A percentile compares a stretch with the other conserved stretches of the same genome.
These are phyloP conservation scores for Rallus crepitans DNA, from an alignment of 2,797 vertebrate genomes.

Conservation along the genomic window DNA sequence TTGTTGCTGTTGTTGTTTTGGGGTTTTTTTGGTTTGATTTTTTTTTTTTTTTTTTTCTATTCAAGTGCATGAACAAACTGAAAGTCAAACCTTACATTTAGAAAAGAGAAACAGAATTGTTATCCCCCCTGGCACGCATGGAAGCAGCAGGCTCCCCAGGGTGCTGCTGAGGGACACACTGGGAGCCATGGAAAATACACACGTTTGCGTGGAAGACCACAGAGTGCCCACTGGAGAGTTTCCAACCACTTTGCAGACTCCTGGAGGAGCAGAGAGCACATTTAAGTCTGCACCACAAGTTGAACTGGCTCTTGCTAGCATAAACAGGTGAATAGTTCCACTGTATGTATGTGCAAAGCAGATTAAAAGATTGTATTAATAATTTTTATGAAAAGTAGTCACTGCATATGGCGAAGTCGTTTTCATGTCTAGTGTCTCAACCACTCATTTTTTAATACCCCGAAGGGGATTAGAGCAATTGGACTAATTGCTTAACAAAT, in stretches of 20 bases:
- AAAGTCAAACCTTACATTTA: background rate
- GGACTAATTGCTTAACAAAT: conserved; percentile 35
- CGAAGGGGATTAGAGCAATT: conserved; percentile 16
- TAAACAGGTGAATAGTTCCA: conserved; percentile 25
- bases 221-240: background rate
- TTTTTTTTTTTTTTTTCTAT: background rate
- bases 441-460: conserved; percentile 4
- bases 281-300: background rate
- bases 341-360: background rate
- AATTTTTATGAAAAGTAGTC: conserved; percentile 42
- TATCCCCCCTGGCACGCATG: accelerated
- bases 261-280: background rate
- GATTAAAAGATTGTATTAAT: conserved; percentile 55
- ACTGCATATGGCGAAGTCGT: conserved; percentile 34
- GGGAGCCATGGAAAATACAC: background rate
- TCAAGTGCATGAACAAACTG: background rate
- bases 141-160: background rate
- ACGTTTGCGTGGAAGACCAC: accelerated
- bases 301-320: background rate
- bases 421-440: conserved; percentile 34
- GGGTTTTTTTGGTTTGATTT: background rate
- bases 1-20: no score
- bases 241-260: background rate
- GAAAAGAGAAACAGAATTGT: background rate
- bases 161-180: accelerated